Evolutionary conservation across 2,113 vertebrate genomes (phyloP), one percentile per base, ranked within the genome.

Genomic region (Kryptolebias marmoratus): DNA sequence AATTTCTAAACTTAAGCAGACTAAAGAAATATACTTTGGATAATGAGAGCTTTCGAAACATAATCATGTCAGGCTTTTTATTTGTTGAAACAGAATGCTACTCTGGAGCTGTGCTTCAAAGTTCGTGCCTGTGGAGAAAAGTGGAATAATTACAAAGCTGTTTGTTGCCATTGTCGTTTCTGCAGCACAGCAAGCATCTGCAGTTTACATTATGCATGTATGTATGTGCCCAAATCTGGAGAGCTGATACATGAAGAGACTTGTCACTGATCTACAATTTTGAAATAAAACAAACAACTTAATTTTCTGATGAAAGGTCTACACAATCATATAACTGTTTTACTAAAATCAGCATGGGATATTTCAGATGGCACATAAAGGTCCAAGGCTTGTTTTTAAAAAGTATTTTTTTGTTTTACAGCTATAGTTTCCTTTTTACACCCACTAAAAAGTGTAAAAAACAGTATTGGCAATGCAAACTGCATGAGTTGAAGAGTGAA

Each of bases 21-120:
- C 58, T 71, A 75, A 54, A 80, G 9, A 79, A 73, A 87, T 60
- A 70, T 52, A 75, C 64, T 50, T 39, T 72, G 60, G 36, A 60
- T 68, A 73, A 75, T 12, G 79, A 77, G 69, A 77, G 70, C 63
- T 42, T 71, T 28, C 47, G 61, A 77, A 72, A 77, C 36, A 56
- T 65, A 62, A 78, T 61, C 14, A 78, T 65, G 61, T 73, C 39
- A 22, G 39, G 73, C 61, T 68, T 77, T 69, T 55, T 58, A 68
- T 78, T 67, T 80, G 68, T 53, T 45, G 49, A 67, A 49, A 73
- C 27, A 71, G 39, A 60, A 49, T 36, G 50, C n/a, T 47, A 50
- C 0, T 31, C 71, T 27, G 55, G 47, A 16, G 57, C 47, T 36
- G 73, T 11, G 27, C 76, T 77, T 84, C 59, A 84, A 70, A 82